Evolutionary conservation across 2,888 invertebrate species (phyloP).

Genomic region (Abrostola triplasia): DNA sequence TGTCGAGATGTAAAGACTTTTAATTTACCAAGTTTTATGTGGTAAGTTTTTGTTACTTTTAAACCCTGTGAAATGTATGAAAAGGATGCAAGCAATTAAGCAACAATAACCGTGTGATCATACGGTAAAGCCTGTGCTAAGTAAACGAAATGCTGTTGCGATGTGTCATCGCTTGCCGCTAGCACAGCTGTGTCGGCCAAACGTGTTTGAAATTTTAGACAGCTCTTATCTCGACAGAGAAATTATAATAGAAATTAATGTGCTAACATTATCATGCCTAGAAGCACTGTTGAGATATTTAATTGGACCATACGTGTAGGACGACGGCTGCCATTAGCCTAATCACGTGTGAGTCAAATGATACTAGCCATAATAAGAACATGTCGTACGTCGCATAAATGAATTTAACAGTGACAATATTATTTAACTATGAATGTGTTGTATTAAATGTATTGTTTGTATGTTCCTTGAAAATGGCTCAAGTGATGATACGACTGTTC

Average conservation of each 20-base stretch:
- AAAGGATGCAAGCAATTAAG: conserved; percentile 8
- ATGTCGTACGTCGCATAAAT: conserved; percentile 39
- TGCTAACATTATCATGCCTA: conserved; percentile 39
- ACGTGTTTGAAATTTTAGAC: conserved; percentile 23
- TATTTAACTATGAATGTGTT: conserved; percentile 42
- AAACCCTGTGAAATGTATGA: conserved; percentile 18
- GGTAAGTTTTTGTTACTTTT: conserved; percentile 21
- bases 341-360: conserved; percentile 17
- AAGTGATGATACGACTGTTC: conserved; percentile 37
- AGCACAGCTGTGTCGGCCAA: conserved; percentile 25
- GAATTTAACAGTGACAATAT: conserved; percentile 60
- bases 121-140: conserved; percentile 36
- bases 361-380: conserved; percentile 30
- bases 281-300: conserved; percentile 30
- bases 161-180: conserved; percentile 41
- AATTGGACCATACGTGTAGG: conserved; percentile 29
- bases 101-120: conserved; percentile 26
- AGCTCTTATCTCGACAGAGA: conserved; percentile 27
- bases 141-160: conserved; percentile 35
- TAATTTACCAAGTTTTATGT: conserved; percentile 18
- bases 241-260: conserved; percentile 32
- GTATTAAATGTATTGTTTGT: conserved; percentile 42
- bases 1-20: conserved; percentile 30
- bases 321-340: conserved; percentile 29
- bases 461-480: conserved; percentile 59